Evolutionary conservation across 2,888 invertebrate genomes (phyloP).

Genomic region (Acanthosepion lycidas): DNA sequence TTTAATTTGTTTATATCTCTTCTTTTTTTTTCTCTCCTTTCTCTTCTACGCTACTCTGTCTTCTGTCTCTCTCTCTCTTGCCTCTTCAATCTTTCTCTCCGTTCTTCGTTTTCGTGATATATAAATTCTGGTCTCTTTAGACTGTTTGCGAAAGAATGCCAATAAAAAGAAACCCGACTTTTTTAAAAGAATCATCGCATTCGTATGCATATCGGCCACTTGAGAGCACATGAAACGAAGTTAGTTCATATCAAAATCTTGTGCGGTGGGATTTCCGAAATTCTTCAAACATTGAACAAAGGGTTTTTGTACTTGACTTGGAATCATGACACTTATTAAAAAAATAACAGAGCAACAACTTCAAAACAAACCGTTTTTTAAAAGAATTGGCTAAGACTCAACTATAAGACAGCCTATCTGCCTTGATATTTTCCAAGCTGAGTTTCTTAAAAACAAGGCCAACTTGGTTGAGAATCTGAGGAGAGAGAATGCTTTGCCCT

Average conservation of each 20-base stretch:
- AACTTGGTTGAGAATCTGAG: too few relatives aligned
- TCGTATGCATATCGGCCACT: background rate
- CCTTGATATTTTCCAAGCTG: too few relatives aligned
- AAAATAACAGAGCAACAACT: background rate
- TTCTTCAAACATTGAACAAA: slow-evolving; percentile 33
- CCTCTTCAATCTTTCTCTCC: background rate
- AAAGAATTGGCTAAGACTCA: too few relatives aligned
- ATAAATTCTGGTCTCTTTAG: background rate
- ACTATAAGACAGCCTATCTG: too few relatives aligned
- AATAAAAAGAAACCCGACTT: background rate
- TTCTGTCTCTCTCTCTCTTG: background rate
- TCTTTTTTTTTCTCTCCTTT: background rate
- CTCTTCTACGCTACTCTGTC: too few relatives aligned
- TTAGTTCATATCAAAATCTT: background rate
- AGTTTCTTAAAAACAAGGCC: too few relatives aligned
- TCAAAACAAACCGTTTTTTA: too few relatives aligned
- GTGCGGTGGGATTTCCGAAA: background rate
- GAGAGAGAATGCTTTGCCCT: too few relatives aligned
- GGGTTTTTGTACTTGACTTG: background rate
- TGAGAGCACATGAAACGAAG: background rate
- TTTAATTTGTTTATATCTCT: too few relatives aligned
- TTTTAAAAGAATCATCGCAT: background rate
- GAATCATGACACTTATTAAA: background rate
- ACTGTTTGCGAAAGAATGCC: too few relatives aligned
- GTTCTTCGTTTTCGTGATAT: background rate